Evolutionary conservation across 2,797 vertebrate genomes (phyloP), one percentile per base, ranked within the genome.

Genomic region (Hoplostethus mediterraneus): DNA sequence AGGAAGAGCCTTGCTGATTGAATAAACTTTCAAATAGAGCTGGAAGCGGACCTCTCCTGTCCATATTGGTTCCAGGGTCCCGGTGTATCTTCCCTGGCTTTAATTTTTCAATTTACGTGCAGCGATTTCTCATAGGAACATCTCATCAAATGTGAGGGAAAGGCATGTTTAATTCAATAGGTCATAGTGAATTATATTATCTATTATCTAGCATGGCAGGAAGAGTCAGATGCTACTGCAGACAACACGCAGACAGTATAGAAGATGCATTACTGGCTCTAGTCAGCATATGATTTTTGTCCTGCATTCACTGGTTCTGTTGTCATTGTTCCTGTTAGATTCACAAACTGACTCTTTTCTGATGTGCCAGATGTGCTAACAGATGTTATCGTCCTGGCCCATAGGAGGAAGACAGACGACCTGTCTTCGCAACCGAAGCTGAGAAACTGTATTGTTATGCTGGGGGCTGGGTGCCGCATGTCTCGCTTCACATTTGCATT

Each of bases 391-490:
- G n/a, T 87, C 81, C 79, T 80, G 64, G 87, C 88, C 89, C 84
- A 74, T 82, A 93, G 86, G 90, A 87, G 74, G 85, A 93, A 92
- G 94, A 94, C 87, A 77, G 91, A 95, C 72, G 92, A 94, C 90
- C 94, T 93, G 93, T 91, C 93, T 89, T 81, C 80, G 75, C 81
- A 80, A 88, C 84, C 92, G 90, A 92, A 87, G 89, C 89, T 93
- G 93, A 94, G 90, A 90, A 89, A 93, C 93, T 89, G 84, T 86
- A 25, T 82, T 84, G 84, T 79, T 71, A 21, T 21, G 21, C 21
- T 1, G 21, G 21, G 21, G 28, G 67, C n/a, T 21, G 21, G 28
- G 28, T 28, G 69, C 60, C 54, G 62, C 62, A 0, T 66, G 13
- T 33, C 31, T 38, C 17, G 16, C 33, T 6, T 68, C 44, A 40